A percentile compares a stretch with the other conserved stretches of the same genome.
Conservation (phyloP, 2,888 invertebrate genomes). For the Yponomeuta malinellus region DNA sequence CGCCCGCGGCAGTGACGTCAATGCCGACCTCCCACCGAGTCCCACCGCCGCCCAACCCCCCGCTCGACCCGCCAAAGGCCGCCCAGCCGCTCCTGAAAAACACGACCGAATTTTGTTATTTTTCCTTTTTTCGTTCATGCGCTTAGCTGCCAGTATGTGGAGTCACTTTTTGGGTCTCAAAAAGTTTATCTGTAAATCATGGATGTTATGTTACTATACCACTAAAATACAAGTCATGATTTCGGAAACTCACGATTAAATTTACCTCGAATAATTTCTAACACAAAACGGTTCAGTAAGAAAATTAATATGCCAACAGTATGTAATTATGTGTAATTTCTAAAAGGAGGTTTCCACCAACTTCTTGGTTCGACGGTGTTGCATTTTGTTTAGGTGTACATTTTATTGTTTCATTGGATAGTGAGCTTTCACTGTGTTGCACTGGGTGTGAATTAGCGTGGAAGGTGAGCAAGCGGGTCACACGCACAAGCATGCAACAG, state of each 20-base stretch:
- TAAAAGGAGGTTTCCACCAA: neutral
- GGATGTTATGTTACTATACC: neutral
- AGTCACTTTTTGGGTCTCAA: neutral
- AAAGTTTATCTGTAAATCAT: constrained; percentile 15
- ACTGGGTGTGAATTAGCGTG: neutral
- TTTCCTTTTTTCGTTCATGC: constrained; percentile 29
- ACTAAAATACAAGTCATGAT: neutral
- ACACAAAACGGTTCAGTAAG: too few relatives aligned
- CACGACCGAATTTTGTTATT: constrained; percentile 64
- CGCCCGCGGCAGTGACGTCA: constrained; percentile 66
- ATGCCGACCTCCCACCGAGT: constrained; percentile 67
- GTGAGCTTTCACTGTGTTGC: neutral
- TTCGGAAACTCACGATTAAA: neutral
- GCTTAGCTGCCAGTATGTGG: neutral
- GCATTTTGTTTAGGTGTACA: neutral
- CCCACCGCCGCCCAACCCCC: constrained; percentile 36
- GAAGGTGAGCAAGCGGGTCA: neutral
- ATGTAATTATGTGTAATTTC: too few relatives aligned
- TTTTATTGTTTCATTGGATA: neutral
- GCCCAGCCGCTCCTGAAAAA: constrained; percentile 60
- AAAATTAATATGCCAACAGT: too few relatives aligned
- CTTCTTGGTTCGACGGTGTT: neutral
- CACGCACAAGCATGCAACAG: neutral
- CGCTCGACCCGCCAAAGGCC: constrained; percentile 52
- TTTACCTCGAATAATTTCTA: too few relatives aligned